A percentile compares a stretch with the other conserved stretches of the same genome.
Conservation (phyloP, 1,140 invertebrate species). For the Schlechtendalia chinensis region DNA sequence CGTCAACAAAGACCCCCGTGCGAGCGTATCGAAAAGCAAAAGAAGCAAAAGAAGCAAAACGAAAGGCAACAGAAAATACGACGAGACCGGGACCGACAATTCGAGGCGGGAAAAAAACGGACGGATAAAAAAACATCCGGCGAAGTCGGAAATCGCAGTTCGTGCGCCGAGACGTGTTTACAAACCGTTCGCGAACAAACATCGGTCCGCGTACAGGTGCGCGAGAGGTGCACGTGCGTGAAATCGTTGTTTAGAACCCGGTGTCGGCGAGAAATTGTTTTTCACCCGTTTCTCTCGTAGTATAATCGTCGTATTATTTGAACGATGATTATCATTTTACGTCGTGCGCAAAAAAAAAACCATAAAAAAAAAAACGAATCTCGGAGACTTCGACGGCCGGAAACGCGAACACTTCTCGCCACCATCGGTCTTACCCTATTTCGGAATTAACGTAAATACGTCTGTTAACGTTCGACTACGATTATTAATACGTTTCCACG, state of each 20-base stretch:
- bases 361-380: background rate
- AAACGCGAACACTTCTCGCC: background rate
- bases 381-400: conserved; percentile 18
- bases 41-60: too few species aligned
- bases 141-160: conserved; percentile 31
- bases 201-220: too few species aligned
- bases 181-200: too few species aligned
- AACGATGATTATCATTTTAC: too few species aligned
- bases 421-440: background rate
- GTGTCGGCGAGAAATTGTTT: too few species aligned
- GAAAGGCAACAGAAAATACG: too few species aligned
- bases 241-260: background rate
- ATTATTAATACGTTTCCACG: conserved; percentile 2
- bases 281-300: too few species aligned
- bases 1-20: too few species aligned
- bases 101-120: background rate
- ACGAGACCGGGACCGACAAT: too few species aligned
- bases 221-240: conserved; percentile 37
- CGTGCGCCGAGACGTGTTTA: too few species aligned
- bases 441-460: background rate
- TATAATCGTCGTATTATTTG: conserved; percentile 3
- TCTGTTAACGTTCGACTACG: background rate
- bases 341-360: too few species aligned
- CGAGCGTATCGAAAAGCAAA: too few species aligned
- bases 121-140: conserved; percentile 12